Percentiles rank a stretch among this genome's conserved stretches.
Evolutionary conservation across 2,113 vertebrate species (phyloP).

Genomic region (Chloroceryle aenea): DNA sequence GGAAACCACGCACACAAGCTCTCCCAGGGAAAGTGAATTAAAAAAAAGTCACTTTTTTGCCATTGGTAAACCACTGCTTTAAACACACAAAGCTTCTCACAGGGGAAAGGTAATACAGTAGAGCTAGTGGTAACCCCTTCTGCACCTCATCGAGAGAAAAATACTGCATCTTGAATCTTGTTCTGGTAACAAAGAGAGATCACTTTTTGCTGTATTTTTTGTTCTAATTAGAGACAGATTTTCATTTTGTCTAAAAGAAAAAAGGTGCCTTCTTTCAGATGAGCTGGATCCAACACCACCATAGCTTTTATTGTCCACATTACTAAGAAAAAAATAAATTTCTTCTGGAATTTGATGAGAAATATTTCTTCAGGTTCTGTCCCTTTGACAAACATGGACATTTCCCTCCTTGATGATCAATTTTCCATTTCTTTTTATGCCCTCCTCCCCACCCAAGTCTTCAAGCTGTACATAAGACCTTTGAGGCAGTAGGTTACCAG

Average conservation of each 20-base stretch:
- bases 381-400: not conserved
- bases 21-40: not conserved
- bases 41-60: not conserved
- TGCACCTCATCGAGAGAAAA: not conserved
- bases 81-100: not conserved
- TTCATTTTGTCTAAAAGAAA: not conserved
- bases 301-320: not conserved
- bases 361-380: not conserved
- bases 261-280: not conserved
- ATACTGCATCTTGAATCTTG: not conserved
- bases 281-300: not conserved
- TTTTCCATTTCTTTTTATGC: not conserved
- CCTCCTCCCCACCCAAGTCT: not conserved
- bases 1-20: not conserved
- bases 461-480: not conserved
- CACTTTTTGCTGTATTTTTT: not conserved
- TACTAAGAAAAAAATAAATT: not conserved
- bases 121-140: not conserved
- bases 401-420: not conserved
- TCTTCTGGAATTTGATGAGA: not conserved
- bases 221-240: not conserved
- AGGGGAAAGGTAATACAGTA: not conserved
- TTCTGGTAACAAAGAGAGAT: not conserved
- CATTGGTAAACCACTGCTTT: not conserved
- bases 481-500: not conserved